phyloP scores from a whole-genome alignment of 2,888 invertebrate species.

The Lepidocyrtinus sp. region DNA sequence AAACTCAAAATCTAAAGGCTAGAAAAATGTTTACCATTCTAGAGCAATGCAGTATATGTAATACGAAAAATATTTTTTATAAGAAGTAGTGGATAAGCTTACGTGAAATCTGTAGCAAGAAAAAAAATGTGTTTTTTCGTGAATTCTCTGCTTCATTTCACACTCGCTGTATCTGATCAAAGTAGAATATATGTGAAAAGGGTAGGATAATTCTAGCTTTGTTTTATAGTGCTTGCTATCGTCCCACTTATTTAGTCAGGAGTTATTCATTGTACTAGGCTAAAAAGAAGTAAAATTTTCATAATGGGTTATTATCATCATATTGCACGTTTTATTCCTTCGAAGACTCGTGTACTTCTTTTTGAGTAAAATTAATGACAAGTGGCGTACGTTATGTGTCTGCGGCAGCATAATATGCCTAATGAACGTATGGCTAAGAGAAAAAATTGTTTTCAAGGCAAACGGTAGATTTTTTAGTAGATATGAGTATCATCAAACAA shows the following conservation, averaged over 20 bases:
- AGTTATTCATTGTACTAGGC: not conserved
- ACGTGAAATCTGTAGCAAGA: not conserved
- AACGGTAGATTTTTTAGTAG: not conserved
- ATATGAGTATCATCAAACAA: not conserved
- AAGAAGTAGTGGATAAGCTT: not conserved
- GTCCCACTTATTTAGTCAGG: not conserved
- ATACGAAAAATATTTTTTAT: not conserved
- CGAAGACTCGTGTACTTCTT: not conserved
- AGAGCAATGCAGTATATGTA: not conserved
- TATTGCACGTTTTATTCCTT: not conserved
- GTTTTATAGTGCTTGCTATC: slow-evolving; percentile 1
- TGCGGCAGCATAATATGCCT: not conserved
- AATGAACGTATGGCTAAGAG: not conserved
- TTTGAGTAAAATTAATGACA: not conserved
- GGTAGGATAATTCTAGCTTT: no score
- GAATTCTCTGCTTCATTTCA: no score
- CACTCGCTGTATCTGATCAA: no score
- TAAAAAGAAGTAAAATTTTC: no score
- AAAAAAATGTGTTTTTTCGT: not conserved
- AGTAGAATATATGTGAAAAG: no score
- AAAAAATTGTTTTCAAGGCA: slow-evolving; percentile 9
- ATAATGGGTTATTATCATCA: slow-evolving; percentile 3
- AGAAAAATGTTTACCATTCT: not conserved
- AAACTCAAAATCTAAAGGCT: not conserved
- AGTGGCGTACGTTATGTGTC: not conserved